These are phyloP conservation scores for Tapirus terrestris DNA, from an alignment of 2,113 vertebrate species.

Conservation along the genomic window DNA sequence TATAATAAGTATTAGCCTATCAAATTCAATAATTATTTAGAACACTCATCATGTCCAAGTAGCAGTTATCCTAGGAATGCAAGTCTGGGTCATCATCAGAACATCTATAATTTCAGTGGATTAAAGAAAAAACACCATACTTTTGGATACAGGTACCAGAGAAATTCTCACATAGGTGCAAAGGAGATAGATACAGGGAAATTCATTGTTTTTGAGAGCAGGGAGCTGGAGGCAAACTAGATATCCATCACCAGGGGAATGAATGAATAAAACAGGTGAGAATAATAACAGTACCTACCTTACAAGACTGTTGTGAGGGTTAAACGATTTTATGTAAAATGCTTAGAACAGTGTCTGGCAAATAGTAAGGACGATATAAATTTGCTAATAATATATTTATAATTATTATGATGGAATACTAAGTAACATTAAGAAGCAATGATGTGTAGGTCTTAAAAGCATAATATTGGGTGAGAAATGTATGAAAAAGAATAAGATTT, in stretches of 20 bases:
- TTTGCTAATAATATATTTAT: background rate
- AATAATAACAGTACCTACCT: background rate
- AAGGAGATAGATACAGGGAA: background rate
- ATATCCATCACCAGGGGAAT: background rate
- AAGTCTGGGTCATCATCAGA: background rate
- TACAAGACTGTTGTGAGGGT: background rate
- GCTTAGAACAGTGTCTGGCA: background rate
- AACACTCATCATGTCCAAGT: background rate
- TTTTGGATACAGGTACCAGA: background rate
- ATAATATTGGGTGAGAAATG: background rate
- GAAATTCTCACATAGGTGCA: background rate
- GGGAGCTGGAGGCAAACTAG: background rate
- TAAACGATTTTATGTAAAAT: background rate
- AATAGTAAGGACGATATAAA: background rate
- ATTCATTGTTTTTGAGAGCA: background rate
- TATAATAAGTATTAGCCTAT: conserved; percentile 49
- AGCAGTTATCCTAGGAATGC: background rate
- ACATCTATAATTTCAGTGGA: background rate
- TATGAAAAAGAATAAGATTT: background rate
- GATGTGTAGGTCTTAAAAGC: conserved; percentile 3
- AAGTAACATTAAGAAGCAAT: background rate
- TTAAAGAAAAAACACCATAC: background rate
- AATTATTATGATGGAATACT: background rate
- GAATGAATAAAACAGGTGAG: background rate
- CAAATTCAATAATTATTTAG: conserved; percentile 28